Evolutionary conservation across 1,140 invertebrate species (phyloP).

Genomic region (Nymphalis io): DNA sequence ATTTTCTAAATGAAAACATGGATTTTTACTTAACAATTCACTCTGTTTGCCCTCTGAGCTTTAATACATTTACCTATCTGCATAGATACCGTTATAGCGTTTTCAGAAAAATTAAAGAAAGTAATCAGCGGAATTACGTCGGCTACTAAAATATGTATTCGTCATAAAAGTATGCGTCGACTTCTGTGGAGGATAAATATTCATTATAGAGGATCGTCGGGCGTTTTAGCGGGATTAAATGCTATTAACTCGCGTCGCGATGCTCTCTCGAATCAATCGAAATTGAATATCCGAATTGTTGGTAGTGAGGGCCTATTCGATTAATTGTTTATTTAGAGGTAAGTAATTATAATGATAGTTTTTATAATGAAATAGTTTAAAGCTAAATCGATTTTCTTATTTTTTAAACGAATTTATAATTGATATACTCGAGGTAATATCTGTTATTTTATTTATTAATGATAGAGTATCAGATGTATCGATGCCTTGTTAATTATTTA

Average conservation of each 20-base stretch:
- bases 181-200: conserved; percentile 77
- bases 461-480: background rate
- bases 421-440: too few relatives aligned
- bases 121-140: conserved; percentile 76
- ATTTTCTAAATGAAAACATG: conserved; percentile 49
- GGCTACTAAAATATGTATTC: conserved; percentile 80
- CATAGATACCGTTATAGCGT: conserved; percentile 54
- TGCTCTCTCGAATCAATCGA: conserved; percentile 72
- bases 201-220: conserved; percentile 78
- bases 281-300: conserved; percentile 26
- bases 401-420: too few relatives aligned
- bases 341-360: background rate
- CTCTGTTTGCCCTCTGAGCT: conserved; percentile 70
- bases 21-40: conserved; percentile 61
- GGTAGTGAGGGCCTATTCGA: conserved; percentile 4
- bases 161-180: conserved; percentile 77
- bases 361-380: too few relatives aligned
- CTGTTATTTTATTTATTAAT: background rate
- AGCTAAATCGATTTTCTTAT: too few relatives aligned
- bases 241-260: conserved; percentile 66
- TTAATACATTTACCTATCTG: conserved; percentile 69
- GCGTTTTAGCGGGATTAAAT: conserved; percentile 80
- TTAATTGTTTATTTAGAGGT: conserved; percentile 15
- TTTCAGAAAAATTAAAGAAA: conserved; percentile 78
- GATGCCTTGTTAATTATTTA: background rate